Evolutionary conservation across 1,140 invertebrate genomes (phyloP), one percentile per base, ranked within the genome.

Genomic region (Ostrea denselamellosa): DNA sequence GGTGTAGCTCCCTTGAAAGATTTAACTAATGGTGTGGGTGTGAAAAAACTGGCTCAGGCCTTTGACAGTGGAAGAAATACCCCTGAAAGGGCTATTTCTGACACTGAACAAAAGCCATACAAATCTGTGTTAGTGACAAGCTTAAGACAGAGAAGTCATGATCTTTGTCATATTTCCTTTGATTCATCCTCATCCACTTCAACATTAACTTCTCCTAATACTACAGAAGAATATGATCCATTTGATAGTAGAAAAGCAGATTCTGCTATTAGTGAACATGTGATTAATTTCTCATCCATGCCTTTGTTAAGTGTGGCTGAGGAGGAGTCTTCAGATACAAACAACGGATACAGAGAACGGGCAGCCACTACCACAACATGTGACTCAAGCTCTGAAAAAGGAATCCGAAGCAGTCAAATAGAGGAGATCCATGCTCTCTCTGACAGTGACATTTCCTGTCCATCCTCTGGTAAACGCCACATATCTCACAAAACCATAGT

Each of bases 21-120:
- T 87, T 65, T 93, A 22, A 93, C 92, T 77, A 93, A 93, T 89
- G 92, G 90, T 77, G 91, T 90, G 54, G 83, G 84, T 71, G 92
- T 91, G 1, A 91, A 92, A 87, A 89, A 91, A 82, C 83, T 93
- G 34, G 83, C 91, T 7, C 89, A 93, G 84, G 90, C 90, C 22
- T 93, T 92, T 89, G 85, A 87, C 85, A 89, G 89, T 86, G 87
- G 85, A 25, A 88, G 88, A 83, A 85, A 54, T 71, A 86, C 87
- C 10, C 89, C 87, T 17, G 91, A 92, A 44, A 87, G 90, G 65
- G 88, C 89, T 12, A 82, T 91, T 19, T 92, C 91, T 44, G 91
- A 92, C 53, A 89, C 88, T 12, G 87, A 88, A 62, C 86, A 86
- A 83, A 62, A 81, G 77, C 88, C 86, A 81, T 86, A 51, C 34